Percentiles rank a stretch among this genome's conserved stretches.
Evolutionary conservation across 1,140 invertebrate species (phyloP).

Genomic region (Polyergus mexicanus): DNA sequence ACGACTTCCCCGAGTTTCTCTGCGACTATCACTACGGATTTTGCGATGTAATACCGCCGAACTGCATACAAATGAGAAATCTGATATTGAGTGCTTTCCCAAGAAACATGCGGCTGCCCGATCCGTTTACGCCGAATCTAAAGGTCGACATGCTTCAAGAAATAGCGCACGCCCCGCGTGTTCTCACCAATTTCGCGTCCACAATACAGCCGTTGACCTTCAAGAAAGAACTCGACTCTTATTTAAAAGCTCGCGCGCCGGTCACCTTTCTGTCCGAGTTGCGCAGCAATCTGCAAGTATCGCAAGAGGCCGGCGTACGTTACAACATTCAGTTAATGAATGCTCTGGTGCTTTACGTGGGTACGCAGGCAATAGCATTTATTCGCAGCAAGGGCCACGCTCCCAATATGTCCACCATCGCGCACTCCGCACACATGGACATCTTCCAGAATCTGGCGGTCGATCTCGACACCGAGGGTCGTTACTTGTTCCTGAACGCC

Average conservation of each 20-base stretch:
- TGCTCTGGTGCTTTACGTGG: slow-evolving; percentile 98
- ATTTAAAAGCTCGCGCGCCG: slow-evolving; percentile 97
- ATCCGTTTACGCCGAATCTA: slow-evolving; percentile 99
- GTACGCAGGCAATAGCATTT: slow-evolving; percentile 97
- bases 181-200: slow-evolving; percentile 95
- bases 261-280: slow-evolving; percentile 98
- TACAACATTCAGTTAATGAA: slow-evolving; percentile 99
- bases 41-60: slow-evolving; percentile 99
- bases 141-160: slow-evolving; percentile 98
- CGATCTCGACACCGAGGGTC: slow-evolving; percentile 98
- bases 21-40: slow-evolving; percentile 99
- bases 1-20: slow-evolving; percentile 99
- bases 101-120: slow-evolving; percentile 98
- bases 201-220: slow-evolving; percentile 95
- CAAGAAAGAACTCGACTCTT: slow-evolving; percentile 98
- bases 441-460: slow-evolving; percentile 99
- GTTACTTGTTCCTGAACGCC: slow-evolving; percentile 98
- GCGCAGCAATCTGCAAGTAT: slow-evolving; percentile 94
- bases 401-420: slow-evolving; percentile 98
- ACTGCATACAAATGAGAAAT: slow-evolving; percentile 99
- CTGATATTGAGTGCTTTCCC: slow-evolving; percentile 99
- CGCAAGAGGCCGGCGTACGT: slow-evolving; percentile 94
- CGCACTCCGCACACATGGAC: slow-evolving; percentile 99
- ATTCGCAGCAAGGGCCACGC: slow-evolving; percentile 95
- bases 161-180: slow-evolving; percentile 94